Evolutionary conservation across 2,797 vertebrate genomes (phyloP).

Genomic region (Neomorphus geoffroyi): DNA sequence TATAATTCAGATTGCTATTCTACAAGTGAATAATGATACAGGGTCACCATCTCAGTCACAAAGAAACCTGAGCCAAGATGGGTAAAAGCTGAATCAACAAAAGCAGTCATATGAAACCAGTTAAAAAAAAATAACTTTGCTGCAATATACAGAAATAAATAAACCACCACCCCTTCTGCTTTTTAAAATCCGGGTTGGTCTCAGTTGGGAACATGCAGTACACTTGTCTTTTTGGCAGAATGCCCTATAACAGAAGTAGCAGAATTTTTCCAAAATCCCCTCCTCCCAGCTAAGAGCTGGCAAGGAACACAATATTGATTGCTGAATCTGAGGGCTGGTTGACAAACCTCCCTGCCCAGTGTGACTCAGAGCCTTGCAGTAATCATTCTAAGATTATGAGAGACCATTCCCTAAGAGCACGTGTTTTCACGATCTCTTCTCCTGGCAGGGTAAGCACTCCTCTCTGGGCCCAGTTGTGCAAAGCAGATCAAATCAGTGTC

Average conservation of each 20-base stretch:
- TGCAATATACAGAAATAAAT: conserved; percentile 13
- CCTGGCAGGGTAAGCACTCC: not conserved
- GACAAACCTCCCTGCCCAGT: not conserved
- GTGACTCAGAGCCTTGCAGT: not conserved
- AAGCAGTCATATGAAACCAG: conserved; percentile 3
- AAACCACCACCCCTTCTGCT: conserved; percentile 18
- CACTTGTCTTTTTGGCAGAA: conserved; percentile 21
- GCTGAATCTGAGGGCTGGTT: not conserved
- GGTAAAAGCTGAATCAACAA: conserved; percentile 41
- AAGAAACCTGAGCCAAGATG: not conserved
- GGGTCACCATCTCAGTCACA: not conserved
- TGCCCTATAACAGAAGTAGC: conserved; percentile 20
- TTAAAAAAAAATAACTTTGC: not conserved
- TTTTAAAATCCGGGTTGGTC: conserved; percentile 28
- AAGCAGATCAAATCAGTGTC: not conserved
- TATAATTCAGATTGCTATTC: not conserved
- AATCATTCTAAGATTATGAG: not conserved
- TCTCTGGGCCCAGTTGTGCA: not conserved
- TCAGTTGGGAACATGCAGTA: conserved; percentile 20
- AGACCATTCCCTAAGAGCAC: not conserved
- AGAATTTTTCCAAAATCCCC: conserved; percentile 17
- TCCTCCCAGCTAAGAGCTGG: conserved; percentile 13
- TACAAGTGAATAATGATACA: not conserved
- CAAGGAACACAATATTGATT: not conserved
- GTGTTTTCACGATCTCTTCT: not conserved